phyloP scores from a whole-genome alignment of 2,797 vertebrate genomes.

The Lagodon rhomboides region DNA sequence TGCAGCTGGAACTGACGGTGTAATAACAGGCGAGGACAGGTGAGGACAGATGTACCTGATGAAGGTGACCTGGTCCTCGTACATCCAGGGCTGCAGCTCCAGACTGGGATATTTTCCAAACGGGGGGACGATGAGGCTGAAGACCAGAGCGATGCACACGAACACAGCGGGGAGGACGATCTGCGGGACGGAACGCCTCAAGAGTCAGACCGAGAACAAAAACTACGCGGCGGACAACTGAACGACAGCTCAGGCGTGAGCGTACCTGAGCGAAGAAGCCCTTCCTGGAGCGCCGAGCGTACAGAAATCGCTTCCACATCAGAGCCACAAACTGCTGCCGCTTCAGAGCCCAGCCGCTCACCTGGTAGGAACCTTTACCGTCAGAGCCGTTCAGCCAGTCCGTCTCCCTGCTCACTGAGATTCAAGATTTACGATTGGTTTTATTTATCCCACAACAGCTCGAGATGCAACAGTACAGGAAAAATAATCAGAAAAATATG shows the following conservation, averaged over 20 bases:
- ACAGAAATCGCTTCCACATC: slow-evolving; percentile 95
- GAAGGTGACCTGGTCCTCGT: slow-evolving; percentile 95
- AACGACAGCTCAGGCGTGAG: not conserved
- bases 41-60: slow-evolving; percentile 87
- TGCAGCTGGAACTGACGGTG: too few species aligned
- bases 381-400: slow-evolving; percentile 91
- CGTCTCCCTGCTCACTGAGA: slow-evolving; percentile 91
- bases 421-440: too few species aligned
- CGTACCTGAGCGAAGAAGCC: slow-evolving; percentile 97
- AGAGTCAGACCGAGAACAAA: not conserved
- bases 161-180: slow-evolving; percentile 97
- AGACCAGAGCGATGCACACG: slow-evolving; percentile 96
- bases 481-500: too few species aligned
- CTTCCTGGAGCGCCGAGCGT: slow-evolving; percentile 94
- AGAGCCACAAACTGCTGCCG: slow-evolving; percentile 95
- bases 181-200: slow-evolving; percentile 76
- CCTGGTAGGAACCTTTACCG: slow-evolving; percentile 93
- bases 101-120: slow-evolving; percentile 97
- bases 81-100: slow-evolving; percentile 97
- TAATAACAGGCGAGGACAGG: too few species aligned
- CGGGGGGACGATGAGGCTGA: slow-evolving; percentile 96
- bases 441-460: too few species aligned
- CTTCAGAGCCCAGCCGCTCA: slow-evolving; percentile 92
- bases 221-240: too few species aligned
- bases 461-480: too few species aligned